A percentile compares a stretch with the other conserved stretches of the same genome.
Evolutionary conservation across 2,113 vertebrate species (phyloP).

Genomic region (Hassar affinis): DNA sequence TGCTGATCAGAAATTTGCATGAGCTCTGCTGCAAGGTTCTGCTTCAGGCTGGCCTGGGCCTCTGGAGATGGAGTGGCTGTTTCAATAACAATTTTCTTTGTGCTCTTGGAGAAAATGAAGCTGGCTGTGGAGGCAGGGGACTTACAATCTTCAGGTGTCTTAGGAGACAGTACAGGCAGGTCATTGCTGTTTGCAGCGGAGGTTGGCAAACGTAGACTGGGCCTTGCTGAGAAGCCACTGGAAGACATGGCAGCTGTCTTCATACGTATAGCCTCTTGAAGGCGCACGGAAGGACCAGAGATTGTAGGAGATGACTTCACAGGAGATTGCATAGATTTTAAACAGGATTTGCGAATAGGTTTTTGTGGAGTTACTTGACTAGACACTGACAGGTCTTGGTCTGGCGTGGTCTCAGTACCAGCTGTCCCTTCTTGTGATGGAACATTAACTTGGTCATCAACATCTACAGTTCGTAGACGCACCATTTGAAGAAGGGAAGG

Average conservation of each 20-base stretch:
- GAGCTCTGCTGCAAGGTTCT: conserved; percentile 83
- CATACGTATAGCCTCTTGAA: conserved; percentile 83
- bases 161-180: conserved; percentile 52
- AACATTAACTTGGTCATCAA: conserved; percentile 60
- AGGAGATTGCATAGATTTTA: conserved; percentile 67
- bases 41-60: conserved; percentile 77
- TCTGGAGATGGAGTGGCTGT: conserved; percentile 74
- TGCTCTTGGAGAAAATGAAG: conserved; percentile 91
- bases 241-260: conserved; percentile 80
- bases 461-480: conserved; percentile 82
- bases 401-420: conserved; percentile 38
- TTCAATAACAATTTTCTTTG: conserved; percentile 84
- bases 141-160: conserved; percentile 66
- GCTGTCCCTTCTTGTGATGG: conserved; percentile 12
- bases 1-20: conserved; percentile 78
- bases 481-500: conserved; percentile 95
- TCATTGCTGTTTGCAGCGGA: conserved; percentile 36
- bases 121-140: conserved; percentile 88
- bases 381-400: conserved; percentile 33
- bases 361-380: conserved; percentile 79
- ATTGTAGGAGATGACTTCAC: conserved; percentile 58
- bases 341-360: conserved; percentile 85
- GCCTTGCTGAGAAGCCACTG: conserved; percentile 57
- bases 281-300: conserved; percentile 68
- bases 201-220: conserved; percentile 54